A percentile compares a stretch with the other conserved stretches of the same genome.
Evolutionary conservation across 2,888 invertebrate genomes (phyloP).

Genomic region (Chesias legatella): DNA sequence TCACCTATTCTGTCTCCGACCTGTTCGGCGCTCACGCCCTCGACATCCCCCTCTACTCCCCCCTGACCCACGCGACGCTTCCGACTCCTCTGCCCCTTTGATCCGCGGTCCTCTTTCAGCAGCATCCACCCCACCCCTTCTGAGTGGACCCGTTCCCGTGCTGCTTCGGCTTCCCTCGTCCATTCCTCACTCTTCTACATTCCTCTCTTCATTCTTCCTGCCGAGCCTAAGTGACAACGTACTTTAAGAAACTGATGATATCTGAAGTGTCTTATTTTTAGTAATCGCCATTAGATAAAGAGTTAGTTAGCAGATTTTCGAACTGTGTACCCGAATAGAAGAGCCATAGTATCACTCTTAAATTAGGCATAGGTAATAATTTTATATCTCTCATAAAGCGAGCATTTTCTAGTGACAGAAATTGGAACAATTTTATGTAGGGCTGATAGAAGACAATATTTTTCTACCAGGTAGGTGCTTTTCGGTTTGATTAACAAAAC

Average conservation of each 20-base stretch:
- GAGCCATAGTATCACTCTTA: conserved; percentile 59
- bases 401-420: conserved; percentile 34
- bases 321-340: conserved; percentile 70
- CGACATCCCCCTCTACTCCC: conserved; percentile 85
- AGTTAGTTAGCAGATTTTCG: conserved; percentile 74
- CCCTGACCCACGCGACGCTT: conserved; percentile 85
- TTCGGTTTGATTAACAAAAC: conserved; percentile 56
- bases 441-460: conserved; percentile 67
- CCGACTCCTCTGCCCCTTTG: conserved; percentile 74
- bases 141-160: conserved; percentile 39
- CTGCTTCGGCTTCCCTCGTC: conserved; percentile 44
- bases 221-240: conserved; percentile 49
- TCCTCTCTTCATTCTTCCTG: conserved; percentile 53
- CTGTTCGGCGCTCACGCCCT: conserved; percentile 84
- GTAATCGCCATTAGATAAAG: conserved; percentile 72
- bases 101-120: conserved; percentile 76
- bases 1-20: conserved; percentile 76
- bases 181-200: conserved; percentile 66
- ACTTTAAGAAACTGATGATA: conserved; percentile 70
- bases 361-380: conserved; percentile 33
- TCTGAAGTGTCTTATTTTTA: conserved; percentile 78
- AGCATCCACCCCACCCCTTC: conserved; percentile 73
- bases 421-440: conserved; percentile 71
- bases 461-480: conserved; percentile 74
- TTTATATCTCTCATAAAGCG: conserved; percentile 28